A percentile compares a stretch with the other conserved stretches of the same genome.
These are phyloP conservation scores for Suncus etruscus DNA, from an alignment of 2,113 vertebrate species.

Conservation along the genomic window DNA sequence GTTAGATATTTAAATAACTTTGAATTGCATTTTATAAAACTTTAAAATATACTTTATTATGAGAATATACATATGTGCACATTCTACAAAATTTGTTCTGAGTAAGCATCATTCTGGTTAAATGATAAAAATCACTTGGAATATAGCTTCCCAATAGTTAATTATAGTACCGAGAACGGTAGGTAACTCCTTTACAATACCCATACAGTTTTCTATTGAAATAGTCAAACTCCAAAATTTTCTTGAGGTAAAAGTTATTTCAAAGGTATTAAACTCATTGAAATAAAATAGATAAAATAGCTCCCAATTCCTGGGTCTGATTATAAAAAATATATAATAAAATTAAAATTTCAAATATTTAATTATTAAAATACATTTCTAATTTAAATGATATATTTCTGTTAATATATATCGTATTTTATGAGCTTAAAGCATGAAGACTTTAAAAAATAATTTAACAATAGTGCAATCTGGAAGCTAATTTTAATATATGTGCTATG, in stretches of 20 bases:
- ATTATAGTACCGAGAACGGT: not conserved
- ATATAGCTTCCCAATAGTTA: not conserved
- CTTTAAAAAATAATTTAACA: not conserved
- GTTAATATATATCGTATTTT: not conserved
- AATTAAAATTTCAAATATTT: not conserved
- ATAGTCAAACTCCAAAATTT: not conserved
- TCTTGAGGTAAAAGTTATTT: not conserved
- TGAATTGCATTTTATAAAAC: not conserved
- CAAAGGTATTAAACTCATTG: not conserved
- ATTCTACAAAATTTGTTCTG: not conserved
- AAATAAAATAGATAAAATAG: not conserved
- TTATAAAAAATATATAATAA: conserved; percentile 7
- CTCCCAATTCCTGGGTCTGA: not conserved
- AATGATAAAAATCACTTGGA: not conserved
- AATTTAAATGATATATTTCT: not conserved
- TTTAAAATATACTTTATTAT: conserved; percentile 14
- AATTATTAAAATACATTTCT: not conserved
- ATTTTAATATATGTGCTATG: not conserved
- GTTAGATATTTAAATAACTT: not conserved
- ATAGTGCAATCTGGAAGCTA: not conserved
- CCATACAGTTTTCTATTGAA: not conserved
- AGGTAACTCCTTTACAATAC: not conserved
- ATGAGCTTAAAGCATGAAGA: not conserved
- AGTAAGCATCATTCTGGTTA: not conserved
- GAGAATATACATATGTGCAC: not conserved